These are phyloP conservation scores for Glareola pratincola DNA, from an alignment of 2,113 vertebrate species.

Conservation along the genomic window DNA sequence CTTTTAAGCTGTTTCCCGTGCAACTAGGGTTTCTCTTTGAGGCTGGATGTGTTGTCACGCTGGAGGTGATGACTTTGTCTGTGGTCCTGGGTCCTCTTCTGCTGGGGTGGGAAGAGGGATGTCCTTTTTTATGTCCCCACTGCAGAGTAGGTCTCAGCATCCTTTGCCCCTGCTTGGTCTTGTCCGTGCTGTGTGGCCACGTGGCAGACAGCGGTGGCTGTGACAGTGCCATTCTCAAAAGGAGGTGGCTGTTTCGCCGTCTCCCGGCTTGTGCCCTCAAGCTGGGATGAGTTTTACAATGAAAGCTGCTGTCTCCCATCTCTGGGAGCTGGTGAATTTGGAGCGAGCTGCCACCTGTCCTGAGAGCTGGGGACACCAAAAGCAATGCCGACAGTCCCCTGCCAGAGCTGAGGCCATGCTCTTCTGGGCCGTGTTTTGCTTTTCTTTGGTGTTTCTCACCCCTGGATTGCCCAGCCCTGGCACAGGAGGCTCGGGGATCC, in stretches of 20 bases:
- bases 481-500: background rate
- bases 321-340: background rate
- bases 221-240: background rate
- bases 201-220: background rate
- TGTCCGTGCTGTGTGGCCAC: background rate
- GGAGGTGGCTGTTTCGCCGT: background rate
- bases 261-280: background rate
- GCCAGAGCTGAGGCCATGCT: background rate
- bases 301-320: background rate
- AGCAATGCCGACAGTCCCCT: background rate
- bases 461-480: background rate
- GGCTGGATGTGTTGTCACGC: background rate
- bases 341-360: background rate
- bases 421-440: background rate
- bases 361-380: background rate
- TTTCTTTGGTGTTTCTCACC: background rate
- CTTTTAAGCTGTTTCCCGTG: background rate
- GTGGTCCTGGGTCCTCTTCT: background rate
- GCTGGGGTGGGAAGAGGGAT: background rate
- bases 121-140: background rate
- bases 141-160: background rate
- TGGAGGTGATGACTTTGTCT: background rate
- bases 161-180: background rate
- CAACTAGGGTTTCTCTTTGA: background rate
- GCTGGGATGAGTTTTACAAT: background rate